These are phyloP conservation scores for Microplitis deprimator DNA, from an alignment of 2,888 invertebrate species.

Conservation along the genomic window DNA sequence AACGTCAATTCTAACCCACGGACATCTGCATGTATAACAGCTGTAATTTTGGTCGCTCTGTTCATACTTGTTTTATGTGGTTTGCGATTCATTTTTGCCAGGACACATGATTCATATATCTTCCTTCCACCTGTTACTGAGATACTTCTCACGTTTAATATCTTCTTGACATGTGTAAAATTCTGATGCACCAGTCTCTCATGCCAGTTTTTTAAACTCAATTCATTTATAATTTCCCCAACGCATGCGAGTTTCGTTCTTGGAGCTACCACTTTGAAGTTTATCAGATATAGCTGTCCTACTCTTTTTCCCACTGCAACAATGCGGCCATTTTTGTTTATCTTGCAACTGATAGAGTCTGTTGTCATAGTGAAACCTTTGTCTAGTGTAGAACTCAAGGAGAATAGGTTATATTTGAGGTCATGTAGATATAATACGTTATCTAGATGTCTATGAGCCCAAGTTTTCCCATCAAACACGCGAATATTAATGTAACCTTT, in stretches of 20 bases:
- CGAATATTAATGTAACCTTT: conserved; percentile 44
- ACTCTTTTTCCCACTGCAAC: conserved; percentile 39
- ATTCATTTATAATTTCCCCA: background rate
- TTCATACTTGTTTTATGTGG: conserved; percentile 39
- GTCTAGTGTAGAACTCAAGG: conserved; percentile 40
- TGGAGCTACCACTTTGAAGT: conserved; percentile 21
- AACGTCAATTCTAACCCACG: too few relatives aligned
- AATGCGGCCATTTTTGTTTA: background rate
- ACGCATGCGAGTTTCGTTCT: background rate
- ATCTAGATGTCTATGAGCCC: conserved; percentile 44
- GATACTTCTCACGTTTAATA: conserved; percentile 14
- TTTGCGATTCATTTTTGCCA: conserved; percentile 37
- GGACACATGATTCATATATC: too few relatives aligned
- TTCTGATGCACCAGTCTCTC: conserved; percentile 47
- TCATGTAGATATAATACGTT: conserved; percentile 43
- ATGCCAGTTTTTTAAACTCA: conserved; percentile 37
- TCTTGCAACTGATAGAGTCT: background rate
- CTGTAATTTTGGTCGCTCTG: conserved; percentile 36
- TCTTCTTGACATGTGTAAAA: conserved; percentile 29
- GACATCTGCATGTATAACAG: conserved; percentile 47
- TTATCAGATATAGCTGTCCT: conserved; percentile 43
- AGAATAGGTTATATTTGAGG: conserved; percentile 44
- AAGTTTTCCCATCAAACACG: conserved; percentile 45
- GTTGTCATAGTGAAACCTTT: conserved; percentile 36
- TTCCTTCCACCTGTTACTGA: too few relatives aligned